Conservation (phyloP, 2,797 vertebrate species). For the Etheostoma perlongum region DNA sequence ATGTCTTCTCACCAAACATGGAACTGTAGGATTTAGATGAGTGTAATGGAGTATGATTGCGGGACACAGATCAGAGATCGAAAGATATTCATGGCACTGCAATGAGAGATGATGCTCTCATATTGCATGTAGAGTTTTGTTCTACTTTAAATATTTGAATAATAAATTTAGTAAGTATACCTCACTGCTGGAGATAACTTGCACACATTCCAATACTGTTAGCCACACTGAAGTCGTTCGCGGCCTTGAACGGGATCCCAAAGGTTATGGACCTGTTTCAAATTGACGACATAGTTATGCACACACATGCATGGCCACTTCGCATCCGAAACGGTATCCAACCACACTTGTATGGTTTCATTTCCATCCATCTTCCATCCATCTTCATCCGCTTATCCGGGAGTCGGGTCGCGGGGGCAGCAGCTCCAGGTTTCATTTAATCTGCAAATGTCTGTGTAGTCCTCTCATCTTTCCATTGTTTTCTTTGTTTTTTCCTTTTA, state of each 20-base stretch:
- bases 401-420: no score
- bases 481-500: not conserved
- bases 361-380: no score
- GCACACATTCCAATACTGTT: conserved; percentile 71
- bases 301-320: conserved; percentile 31
- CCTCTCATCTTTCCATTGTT: conserved; percentile 4
- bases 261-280: conserved; percentile 67
- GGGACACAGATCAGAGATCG: conserved; percentile 57
- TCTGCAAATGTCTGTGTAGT: not conserved
- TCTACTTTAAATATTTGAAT: conserved; percentile 75
- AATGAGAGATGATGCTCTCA: conserved; percentile 71
- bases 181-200: conserved; percentile 59
- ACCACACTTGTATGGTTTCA: conserved; percentile 8
- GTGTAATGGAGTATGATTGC: conserved; percentile 52
- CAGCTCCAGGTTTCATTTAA: conserved; percentile 41
- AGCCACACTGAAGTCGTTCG: conserved; percentile 55
- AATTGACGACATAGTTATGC: conserved; percentile 53
- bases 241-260: conserved; percentile 74
- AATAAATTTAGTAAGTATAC: conserved; percentile 74
- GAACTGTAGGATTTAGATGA: conserved; percentile 12
- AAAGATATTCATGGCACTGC: conserved; percentile 60
- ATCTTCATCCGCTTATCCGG: no score
- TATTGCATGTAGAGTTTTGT: conserved; percentile 62
- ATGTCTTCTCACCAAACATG: conserved; percentile 39
- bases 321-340: conserved; percentile 20